Conservation (phyloP, 2,797 vertebrate species). For the Hippopotamyrus pictus region DNA sequence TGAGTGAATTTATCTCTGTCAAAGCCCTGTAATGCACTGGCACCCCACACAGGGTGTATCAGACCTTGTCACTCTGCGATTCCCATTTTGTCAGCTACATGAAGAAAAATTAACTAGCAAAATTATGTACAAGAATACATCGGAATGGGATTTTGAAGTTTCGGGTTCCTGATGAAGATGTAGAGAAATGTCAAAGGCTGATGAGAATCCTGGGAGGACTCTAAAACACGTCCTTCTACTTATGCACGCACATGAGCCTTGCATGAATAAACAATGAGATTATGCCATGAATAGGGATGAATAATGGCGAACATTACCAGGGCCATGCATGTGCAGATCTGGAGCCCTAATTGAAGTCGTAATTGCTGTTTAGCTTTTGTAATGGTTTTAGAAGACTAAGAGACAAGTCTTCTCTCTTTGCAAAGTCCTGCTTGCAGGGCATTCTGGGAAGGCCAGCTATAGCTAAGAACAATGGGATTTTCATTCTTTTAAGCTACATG, state of each 20-base stretch:
- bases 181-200: not conserved
- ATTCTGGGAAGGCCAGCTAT: not conserved
- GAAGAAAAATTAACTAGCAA: not conserved
- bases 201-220: not conserved
- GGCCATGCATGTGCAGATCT: constrained; percentile 25
- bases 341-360: constrained; percentile 26
- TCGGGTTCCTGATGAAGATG: not conserved
- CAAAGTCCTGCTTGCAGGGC: not conserved
- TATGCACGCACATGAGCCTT: constrained; percentile 11
- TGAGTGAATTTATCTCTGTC: not conserved
- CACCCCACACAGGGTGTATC: not conserved
- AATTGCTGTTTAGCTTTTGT: constrained; percentile 32
- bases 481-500: not conserved
- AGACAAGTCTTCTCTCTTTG: not conserved
- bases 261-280: constrained; percentile 27
- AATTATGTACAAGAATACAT: not conserved
- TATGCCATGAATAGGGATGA: constrained; percentile 29
- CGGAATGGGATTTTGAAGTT: not conserved
- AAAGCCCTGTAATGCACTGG: not conserved
- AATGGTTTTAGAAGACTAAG: constrained; percentile 23
- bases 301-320: constrained; percentile 35
- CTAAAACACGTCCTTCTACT: constrained; percentile 30
- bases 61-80: not conserved
- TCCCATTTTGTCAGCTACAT: not conserved
- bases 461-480: not conserved